phyloP scores from a whole-genome alignment of 2,797 vertebrate species.

The Ispidina picta region DNA sequence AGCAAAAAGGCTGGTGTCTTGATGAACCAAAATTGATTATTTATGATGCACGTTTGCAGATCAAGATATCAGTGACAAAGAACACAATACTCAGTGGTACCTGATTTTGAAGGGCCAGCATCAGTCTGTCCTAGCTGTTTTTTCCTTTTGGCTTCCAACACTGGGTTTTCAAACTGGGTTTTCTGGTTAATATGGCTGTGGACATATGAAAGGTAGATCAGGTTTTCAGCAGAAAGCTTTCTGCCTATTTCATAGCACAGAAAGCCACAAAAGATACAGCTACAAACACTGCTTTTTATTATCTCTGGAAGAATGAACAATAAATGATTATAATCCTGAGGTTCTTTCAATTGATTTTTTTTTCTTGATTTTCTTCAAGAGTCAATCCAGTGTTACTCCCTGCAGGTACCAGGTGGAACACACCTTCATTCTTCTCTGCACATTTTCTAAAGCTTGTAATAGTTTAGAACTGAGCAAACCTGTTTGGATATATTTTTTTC shows the following conservation, averaged over 20 bases:
- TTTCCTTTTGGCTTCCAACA: slow-evolving; percentile 93
- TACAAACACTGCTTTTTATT: not conserved
- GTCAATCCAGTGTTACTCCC: not conserved
- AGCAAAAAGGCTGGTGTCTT: not conserved
- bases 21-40: not conserved
- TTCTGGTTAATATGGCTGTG: slow-evolving; percentile 97
- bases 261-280: not conserved
- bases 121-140: slow-evolving; percentile 79
- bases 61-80: not conserved
- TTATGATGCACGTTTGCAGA: not conserved
- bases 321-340: not conserved
- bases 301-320: not conserved
- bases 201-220: slow-evolving; percentile 32
- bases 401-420: not conserved
- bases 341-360: no score
- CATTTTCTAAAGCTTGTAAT: not conserved
- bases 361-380: not conserved
- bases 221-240: slow-evolving; percentile 13
- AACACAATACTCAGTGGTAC: slow-evolving; percentile 28
- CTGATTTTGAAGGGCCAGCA: slow-evolving; percentile 71
- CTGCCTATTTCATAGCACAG: not conserved
- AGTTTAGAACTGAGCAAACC: not conserved
- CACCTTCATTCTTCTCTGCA: not conserved
- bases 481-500: not conserved
- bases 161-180: slow-evolving; percentile 99